These are phyloP conservation scores for Ephydatia muelleri DNA, from an alignment of 37 sponge, comb jelly and placozoan species.

Conservation along the genomic window DNA sequence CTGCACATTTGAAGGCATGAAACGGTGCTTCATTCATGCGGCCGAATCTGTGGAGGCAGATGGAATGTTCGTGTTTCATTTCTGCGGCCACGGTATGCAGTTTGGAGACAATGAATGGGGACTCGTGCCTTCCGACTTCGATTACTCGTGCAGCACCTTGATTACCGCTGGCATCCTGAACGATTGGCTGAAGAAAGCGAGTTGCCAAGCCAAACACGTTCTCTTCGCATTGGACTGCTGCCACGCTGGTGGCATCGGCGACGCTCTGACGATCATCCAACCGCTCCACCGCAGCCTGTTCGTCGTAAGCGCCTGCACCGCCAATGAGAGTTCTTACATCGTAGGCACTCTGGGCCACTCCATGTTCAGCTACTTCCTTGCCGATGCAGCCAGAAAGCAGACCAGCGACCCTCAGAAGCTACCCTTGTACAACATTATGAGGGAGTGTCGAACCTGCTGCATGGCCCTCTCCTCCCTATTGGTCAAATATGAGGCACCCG, in stretches of 20 bases:
- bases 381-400: not conserved
- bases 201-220: constrained; percentile 59
- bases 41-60: constrained; percentile 47
- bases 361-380: constrained; percentile 39
- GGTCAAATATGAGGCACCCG: not conserved
- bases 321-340: constrained; percentile 43
- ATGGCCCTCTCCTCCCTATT: constrained; percentile 23
- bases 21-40: constrained; percentile 23
- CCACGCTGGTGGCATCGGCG: constrained; percentile 55
- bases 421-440: constrained; percentile 11
- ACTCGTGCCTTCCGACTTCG: constrained; percentile 62
- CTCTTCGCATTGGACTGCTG: constrained; percentile 64
- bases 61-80: constrained; percentile 63
- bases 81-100: constrained; percentile 68
- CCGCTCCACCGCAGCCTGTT: constrained; percentile 8
- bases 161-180: constrained; percentile 34
- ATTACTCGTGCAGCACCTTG: constrained; percentile 24
- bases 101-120: constrained; percentile 42
- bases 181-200: constrained; percentile 25
- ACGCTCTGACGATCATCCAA: constrained; percentile 4
- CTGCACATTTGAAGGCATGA: constrained; percentile 56
- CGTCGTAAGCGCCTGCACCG: constrained; percentile 58
- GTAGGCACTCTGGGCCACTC: constrained; percentile 21
- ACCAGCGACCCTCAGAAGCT: constrained; percentile 2
- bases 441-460: not conserved